Base-by-base conservation (phyloP, 2,888 invertebrate species). In the Euzetes globulus region DNA sequence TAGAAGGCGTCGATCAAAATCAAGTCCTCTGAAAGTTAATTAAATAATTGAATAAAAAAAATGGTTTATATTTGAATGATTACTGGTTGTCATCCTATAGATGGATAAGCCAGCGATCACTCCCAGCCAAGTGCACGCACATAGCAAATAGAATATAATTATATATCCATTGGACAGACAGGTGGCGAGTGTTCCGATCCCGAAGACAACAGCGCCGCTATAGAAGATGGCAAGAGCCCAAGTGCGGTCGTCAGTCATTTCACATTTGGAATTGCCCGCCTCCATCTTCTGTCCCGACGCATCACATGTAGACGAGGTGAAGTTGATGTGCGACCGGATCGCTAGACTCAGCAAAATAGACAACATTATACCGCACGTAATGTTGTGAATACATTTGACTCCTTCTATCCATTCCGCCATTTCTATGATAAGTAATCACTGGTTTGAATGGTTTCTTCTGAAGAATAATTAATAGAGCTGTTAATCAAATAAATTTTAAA, bases 201-300 rank as follows among this genome's bases (percentile, higher is more conserved):
- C 4, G 63, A 63, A 63, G 63, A 63, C 63, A 33, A 33, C 33
- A 7, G 37, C 33, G 2, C 63, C 29, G 33, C 63, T 37, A n/a
- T 63, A 63, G 37, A 63, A 37, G 17, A 63, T 63, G 63, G 27
- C 33, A 5, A 63, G 63, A 9, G 63, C 17, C 63, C 63, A 63
- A 33, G 19, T 33, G 17, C 63, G 29, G 1, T 63, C 33, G 37
- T 37, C 5, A 17, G 17, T 63, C 27, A 27, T 27, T 5, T 29
- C 9, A 13, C 63, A 63, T 9, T 33, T 63, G n/a, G 17, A n/a
- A 22, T 5, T 19, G 0, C 63, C 63, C 1, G 33, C 13, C 1
- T 63, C 63, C 37, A 33, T 5, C 0, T 22, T 3, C 2, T 4
- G 2, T 1, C 19, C 63, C 4, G 1, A 5, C 17, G 17, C 9